These are phyloP conservation scores for Siderastrea siderea DNA, from an alignment of 92 coral and sea anemone genomes.

Conservation along the genomic window DNA sequence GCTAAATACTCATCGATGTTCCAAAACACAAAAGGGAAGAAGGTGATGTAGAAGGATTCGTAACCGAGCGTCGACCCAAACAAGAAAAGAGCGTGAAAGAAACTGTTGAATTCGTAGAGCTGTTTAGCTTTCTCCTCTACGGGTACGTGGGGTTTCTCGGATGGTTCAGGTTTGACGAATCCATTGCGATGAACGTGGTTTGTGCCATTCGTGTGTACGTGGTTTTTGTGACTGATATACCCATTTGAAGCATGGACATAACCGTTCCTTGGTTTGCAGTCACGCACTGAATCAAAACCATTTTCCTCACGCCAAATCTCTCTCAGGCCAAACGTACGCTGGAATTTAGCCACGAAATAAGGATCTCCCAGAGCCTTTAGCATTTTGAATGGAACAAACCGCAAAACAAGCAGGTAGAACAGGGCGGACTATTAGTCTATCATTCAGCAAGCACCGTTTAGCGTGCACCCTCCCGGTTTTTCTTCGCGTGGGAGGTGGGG, in stretches of 20 bases:
- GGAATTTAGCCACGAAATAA: constrained; percentile 87
- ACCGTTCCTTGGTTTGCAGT: constrained; percentile 55
- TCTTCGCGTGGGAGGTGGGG: not conserved
- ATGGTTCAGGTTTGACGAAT: constrained; percentile 46
- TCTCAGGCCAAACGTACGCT: constrained; percentile 84
- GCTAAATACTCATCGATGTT: constrained; percentile 88
- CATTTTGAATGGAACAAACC: constrained; percentile 55
- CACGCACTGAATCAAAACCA: constrained; percentile 1
- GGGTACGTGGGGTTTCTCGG: constrained; percentile 42
- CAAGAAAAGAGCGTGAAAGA: constrained; percentile 81
- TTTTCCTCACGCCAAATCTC: constrained; percentile 56
- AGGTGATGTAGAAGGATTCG: constrained; percentile 89
- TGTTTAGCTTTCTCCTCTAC: constrained; percentile 41
- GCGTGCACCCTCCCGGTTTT: not conserved
- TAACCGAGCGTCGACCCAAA: constrained; percentile 94
- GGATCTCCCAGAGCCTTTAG: constrained; percentile 92
- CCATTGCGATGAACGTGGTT: constrained; percentile 51
- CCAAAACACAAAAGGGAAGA: constrained; percentile 95
- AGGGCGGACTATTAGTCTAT: not conserved
- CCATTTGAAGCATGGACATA: constrained; percentile 21
- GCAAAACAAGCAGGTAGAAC: not conserved
- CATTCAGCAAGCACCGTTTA: not conserved
- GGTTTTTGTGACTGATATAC: constrained; percentile 15
- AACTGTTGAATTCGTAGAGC: constrained; percentile 76
- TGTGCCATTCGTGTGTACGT: not conserved